Evolutionary conservation across 2,888 invertebrate genomes (phyloP).

Genomic region (Nymphalis urticae): DNA sequence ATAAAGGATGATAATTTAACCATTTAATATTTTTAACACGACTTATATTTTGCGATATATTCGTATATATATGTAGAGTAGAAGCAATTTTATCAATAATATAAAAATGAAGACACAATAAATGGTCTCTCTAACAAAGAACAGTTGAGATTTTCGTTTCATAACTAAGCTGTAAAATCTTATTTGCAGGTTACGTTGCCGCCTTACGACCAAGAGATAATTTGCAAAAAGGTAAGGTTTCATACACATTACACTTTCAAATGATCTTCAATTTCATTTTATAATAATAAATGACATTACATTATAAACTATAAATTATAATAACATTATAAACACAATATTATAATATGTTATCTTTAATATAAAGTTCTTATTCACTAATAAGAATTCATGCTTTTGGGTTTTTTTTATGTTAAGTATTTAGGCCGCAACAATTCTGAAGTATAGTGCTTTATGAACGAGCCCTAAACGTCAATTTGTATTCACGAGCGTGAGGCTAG

Average conservation of each 20-base stretch:
- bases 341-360: not conserved
- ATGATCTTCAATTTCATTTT: not conserved
- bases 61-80: not conserved
- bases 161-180: slow-evolving; percentile 56
- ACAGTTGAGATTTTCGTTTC: not conserved
- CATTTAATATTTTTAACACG: too few species aligned
- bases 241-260: slow-evolving; percentile 10
- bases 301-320: too few species aligned
- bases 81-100: not conserved
- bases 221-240: slow-evolving; percentile 72
- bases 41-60: too few species aligned
- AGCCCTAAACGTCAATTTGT: slow-evolving; percentile 62
- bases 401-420: slow-evolving; percentile 13
- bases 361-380: not conserved
- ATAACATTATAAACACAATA: not conserved
- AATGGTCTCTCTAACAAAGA: not conserved
- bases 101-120: not conserved
- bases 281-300: not conserved
- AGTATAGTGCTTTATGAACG: slow-evolving; percentile 23
- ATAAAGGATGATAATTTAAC: too few species aligned
- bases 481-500: slow-evolving; percentile 57
- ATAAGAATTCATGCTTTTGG: slow-evolving; percentile 5
- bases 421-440: slow-evolving; percentile 19
- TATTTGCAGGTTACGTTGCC: slow-evolving; percentile 72
- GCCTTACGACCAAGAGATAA: slow-evolving; percentile 66